Conservation (phyloP, 2,888 invertebrate genomes). For the Limnephilus marmoratus region DNA sequence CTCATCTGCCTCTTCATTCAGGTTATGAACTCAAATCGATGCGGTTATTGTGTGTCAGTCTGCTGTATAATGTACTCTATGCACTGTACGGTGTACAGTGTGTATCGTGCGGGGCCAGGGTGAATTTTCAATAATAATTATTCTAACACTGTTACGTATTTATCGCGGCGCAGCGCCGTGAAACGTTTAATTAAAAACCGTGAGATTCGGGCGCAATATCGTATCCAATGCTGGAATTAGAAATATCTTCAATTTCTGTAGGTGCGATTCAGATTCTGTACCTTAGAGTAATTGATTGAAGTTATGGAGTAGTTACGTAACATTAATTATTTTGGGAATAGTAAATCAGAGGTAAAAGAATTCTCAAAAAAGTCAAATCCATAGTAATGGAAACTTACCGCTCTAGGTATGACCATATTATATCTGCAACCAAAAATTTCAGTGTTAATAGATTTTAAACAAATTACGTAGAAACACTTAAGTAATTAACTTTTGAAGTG, state of each 20-base stretch:
- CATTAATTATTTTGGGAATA: not conserved
- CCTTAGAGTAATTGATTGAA: not conserved
- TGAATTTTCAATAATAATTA: not conserved
- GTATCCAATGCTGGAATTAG: not conserved
- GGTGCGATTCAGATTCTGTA: not conserved
- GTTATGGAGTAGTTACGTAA: not conserved
- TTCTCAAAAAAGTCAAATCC: no score
- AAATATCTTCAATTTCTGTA: not conserved
- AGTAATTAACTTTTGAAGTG: no score
- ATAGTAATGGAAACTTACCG: no score
- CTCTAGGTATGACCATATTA: no score
- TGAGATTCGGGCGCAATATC: not conserved
- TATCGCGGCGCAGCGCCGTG: not conserved
- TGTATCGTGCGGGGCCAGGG: not conserved
- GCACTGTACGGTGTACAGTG: not conserved
- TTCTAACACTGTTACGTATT: slow-evolving; percentile 2
- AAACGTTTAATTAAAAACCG: not conserved
- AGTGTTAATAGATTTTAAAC: no score
- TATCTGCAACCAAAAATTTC: no score
- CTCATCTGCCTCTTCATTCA: not conserved
- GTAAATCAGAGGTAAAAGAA: not conserved
- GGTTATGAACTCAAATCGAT: not conserved
- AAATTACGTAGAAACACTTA: no score
- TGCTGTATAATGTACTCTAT: not conserved
- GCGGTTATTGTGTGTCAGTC: not conserved